Evolutionary conservation across 2,113 vertebrate species (phyloP).

Genomic region (Ophthalmolycus amberensis): DNA sequence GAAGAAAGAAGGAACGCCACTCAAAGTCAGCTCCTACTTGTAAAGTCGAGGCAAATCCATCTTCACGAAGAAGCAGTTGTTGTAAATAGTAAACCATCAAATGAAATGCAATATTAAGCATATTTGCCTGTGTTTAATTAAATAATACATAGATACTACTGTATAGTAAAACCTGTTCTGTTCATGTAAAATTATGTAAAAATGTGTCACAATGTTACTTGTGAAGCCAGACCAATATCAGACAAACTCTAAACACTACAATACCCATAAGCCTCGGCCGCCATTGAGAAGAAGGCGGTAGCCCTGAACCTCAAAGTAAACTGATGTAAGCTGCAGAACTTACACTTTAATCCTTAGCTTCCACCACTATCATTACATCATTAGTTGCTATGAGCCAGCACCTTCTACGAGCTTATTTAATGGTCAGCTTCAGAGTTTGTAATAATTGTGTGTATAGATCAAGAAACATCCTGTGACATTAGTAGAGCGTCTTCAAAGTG

Average conservation of each 20-base stretch:
- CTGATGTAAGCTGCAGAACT: background rate
- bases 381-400: background rate
- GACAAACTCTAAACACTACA: background rate
- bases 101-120: too few species aligned
- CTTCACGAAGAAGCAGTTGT: too few species aligned
- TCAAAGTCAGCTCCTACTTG: too few species aligned
- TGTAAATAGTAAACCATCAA: too few species aligned
- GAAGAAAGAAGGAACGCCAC: too few species aligned
- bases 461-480: background rate
- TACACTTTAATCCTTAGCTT: background rate
- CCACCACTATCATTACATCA: background rate
- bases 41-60: too few species aligned
- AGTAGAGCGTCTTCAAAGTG: conserved; percentile 16
- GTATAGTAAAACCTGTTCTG: too few species aligned
- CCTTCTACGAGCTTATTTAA: background rate
- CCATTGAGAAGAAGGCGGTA: background rate
- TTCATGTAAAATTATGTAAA: too few species aligned
- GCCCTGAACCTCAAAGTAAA: background rate
- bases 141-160: too few species aligned
- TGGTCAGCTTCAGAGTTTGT: background rate
- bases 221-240: background rate
- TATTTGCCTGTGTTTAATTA: too few species aligned
- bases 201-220: too few species aligned
- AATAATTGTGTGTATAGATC: conserved; percentile 3
- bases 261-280: background rate